Conservation (phyloP, 2,888 invertebrate genomes). For the Idaea biselata region DNA sequence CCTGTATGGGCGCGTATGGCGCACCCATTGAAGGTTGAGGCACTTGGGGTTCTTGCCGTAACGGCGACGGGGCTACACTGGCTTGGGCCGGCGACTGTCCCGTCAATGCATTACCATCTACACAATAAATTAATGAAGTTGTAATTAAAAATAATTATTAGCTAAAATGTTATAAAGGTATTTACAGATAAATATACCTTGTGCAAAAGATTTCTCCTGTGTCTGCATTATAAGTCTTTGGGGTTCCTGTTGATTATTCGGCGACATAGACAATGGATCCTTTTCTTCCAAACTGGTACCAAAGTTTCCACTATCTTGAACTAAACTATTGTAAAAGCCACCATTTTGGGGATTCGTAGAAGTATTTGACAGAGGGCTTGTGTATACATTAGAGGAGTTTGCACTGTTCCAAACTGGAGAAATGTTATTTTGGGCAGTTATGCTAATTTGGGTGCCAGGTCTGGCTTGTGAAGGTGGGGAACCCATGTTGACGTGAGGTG, state of each 20-base stretch:
- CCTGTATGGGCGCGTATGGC: conserved; percentile 59
- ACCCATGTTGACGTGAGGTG: conserved; percentile 80
- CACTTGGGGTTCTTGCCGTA: conserved; percentile 75
- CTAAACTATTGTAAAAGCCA: conserved; percentile 70
- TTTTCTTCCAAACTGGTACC: conserved; percentile 69
- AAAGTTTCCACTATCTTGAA: conserved; percentile 65
- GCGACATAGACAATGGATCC: conserved; percentile 74
- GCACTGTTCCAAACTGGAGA: conserved; percentile 71
- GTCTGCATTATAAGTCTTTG: conserved; percentile 58
- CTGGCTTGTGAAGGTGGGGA: conserved; percentile 80
- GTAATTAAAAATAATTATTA: not conserved
- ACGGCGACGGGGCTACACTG: conserved; percentile 80
- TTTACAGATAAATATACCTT: conserved; percentile 45
- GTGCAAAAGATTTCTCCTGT: conserved; percentile 67
- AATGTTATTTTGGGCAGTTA: conserved; percentile 70
- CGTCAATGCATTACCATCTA: conserved; percentile 70
- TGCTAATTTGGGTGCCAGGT: conserved; percentile 69
- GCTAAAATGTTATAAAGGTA: not conserved
- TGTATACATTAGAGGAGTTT: conserved; percentile 65
- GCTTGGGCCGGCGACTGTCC: conserved; percentile 83
- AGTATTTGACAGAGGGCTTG: conserved; percentile 61
- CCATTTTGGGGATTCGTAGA: conserved; percentile 71
- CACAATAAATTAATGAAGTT: conserved; percentile 13
- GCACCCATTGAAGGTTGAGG: conserved; percentile 75
- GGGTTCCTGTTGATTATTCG: conserved; percentile 59